phyloP scores from a whole-genome alignment of 2,113 vertebrate genomes.

The Etheostoma cragini region DNA sequence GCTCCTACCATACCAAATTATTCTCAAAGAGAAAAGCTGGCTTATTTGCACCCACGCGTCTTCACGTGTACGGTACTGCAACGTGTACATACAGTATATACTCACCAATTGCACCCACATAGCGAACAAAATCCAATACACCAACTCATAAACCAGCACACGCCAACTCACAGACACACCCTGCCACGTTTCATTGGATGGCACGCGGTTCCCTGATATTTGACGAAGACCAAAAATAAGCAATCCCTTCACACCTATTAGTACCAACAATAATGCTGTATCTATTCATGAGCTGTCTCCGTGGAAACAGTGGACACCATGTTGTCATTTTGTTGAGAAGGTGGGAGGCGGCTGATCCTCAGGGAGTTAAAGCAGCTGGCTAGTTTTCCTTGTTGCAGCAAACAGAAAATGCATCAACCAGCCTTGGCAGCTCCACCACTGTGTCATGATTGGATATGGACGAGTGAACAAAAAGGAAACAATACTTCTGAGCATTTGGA shows the following conservation, averaged over 20 bases:
- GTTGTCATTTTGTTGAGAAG: slow-evolving; percentile 40
- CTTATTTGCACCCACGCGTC: slow-evolving; percentile 29
- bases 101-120: background rate
- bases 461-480: background rate
- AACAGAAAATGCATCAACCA: background rate
- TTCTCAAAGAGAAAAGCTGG: slow-evolving; percentile 32
- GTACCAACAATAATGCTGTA: slow-evolving; percentile 23
- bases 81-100: background rate
- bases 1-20: slow-evolving; percentile 42
- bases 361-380: background rate
- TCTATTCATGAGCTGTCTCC: slow-evolving; percentile 55
- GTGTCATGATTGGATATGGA: background rate
- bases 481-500: background rate
- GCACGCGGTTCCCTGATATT: background rate
- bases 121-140: background rate
- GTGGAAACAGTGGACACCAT: slow-evolving; percentile 66
- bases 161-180: slow-evolving; percentile 2
- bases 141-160: background rate
- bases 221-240: slow-evolving; percentile 24
- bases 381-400: background rate
- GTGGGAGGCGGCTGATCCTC: slow-evolving; percentile 31
- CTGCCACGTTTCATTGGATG: background rate
- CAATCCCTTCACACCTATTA: slow-evolving; percentile 38
- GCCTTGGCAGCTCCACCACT: background rate
- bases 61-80: slow-evolving; percentile 4